A percentile compares a stretch with the other conserved stretches of the same genome.
Conservation (phyloP, 2,888 invertebrate species). For the Hermaeophaga mercurialis region DNA sequence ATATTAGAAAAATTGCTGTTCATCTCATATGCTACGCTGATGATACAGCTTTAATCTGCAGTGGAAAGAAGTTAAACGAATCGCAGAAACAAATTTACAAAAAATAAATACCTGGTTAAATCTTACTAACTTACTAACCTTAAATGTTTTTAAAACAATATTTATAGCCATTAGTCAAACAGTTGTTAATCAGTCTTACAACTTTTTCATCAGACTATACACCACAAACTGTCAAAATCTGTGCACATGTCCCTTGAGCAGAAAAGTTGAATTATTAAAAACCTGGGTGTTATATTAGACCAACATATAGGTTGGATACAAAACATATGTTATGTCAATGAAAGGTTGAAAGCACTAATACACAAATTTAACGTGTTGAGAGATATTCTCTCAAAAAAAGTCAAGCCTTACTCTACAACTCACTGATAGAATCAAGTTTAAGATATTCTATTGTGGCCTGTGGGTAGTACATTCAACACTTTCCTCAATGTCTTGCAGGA, state of each 20-base stretch:
- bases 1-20: background rate
- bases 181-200: background rate
- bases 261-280: conserved; percentile 7
- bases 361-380: conserved; percentile 1
- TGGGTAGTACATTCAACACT: conserved; percentile 1
- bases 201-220: background rate
- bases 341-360: too few relatives aligned
- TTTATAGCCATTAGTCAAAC: background rate
- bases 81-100: background rate
- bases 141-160: background rate
- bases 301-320: too few relatives aligned
- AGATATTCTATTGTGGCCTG: conserved; percentile 8
- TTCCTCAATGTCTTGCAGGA: too few relatives aligned
- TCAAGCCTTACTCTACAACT: background rate
- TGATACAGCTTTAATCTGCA: too few relatives aligned
- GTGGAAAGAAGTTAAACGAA: background rate
- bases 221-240: background rate
- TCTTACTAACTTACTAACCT: background rate
- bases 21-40: background rate
- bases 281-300: background rate
- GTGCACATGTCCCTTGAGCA: background rate
- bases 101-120: background rate
- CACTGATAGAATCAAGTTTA: conserved; percentile 4
- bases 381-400: conserved; percentile 8
- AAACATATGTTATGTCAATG: too few relatives aligned